These are phyloP conservation scores for Triplophysa tibetana DNA, from an alignment of 2,113 vertebrate species.

Conservation along the genomic window DNA sequence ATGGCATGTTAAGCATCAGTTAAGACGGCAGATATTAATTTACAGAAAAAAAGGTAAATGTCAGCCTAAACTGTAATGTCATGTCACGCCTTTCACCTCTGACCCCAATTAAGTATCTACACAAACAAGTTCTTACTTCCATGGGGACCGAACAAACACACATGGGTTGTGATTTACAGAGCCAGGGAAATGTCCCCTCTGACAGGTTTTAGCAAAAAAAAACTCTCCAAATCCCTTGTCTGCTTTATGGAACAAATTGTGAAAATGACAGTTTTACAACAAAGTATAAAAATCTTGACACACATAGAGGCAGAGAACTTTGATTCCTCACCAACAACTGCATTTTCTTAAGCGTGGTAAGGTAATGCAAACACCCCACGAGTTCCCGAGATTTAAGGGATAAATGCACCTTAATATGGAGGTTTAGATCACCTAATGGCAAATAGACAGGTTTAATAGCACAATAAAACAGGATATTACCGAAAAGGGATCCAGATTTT, in stretches of 20 bases:
- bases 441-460: constrained; percentile 60
- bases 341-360: constrained; percentile 10
- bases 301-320: constrained; percentile 4
- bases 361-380: not conserved
- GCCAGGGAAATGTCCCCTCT: constrained; percentile 45
- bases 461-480: constrained; percentile 58
- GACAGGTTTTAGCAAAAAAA: constrained; percentile 47
- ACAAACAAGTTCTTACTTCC: constrained; percentile 56
- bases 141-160: constrained; percentile 61
- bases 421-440: constrained; percentile 49
- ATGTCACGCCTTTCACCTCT: constrained; percentile 51
- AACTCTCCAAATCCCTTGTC: constrained; percentile 4
- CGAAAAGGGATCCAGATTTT: constrained; percentile 58
- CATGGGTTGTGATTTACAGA: constrained; percentile 35
- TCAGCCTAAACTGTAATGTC: constrained; percentile 33
- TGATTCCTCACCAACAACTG: not conserved
- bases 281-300: not conserved
- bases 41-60: not conserved
- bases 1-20: constrained; percentile 29
- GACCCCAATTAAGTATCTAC: constrained; percentile 51
- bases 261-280: constrained; percentile 15
- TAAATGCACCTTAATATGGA: not conserved
- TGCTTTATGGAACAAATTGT: not conserved
- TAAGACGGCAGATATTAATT: not conserved
- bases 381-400: not conserved